Percentiles rank a stretch among this genome's conserved stretches.
Conservation (phyloP, 2,888 invertebrate species). For the Siphonodentalium dalli region DNA sequence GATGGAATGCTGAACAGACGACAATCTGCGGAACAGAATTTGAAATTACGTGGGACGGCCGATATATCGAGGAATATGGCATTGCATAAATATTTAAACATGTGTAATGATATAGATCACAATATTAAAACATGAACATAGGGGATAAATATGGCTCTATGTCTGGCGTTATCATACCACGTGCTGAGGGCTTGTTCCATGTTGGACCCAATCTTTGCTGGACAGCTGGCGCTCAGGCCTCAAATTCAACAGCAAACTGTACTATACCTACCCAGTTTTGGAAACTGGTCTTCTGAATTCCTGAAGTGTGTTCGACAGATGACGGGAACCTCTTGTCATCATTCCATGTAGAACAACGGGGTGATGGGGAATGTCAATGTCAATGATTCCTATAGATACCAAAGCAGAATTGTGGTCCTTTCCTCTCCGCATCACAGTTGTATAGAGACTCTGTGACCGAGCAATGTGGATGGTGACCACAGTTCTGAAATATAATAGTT, state of each 20-base stretch:
- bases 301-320: constrained; percentile 90
- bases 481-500: constrained; percentile 71
- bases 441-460: constrained; percentile 90
- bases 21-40: too few relatives aligned
- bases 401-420: constrained; percentile 80
- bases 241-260: neutral
- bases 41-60: too few relatives aligned
- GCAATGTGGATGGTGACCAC: constrained; percentile 92
- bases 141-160: too few relatives aligned
- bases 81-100: too few relatives aligned
- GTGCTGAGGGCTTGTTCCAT: too few relatives aligned
- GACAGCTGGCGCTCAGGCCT: too few relatives aligned
- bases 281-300: constrained; percentile 66
- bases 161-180: too few relatives aligned
- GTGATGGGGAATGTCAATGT: constrained; percentile 97
- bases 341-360: constrained; percentile 97
- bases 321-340: constrained; percentile 89
- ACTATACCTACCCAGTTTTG: constrained; percentile 46
- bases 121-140: too few relatives aligned
- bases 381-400: constrained; percentile 85
- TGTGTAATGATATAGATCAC: too few relatives aligned
- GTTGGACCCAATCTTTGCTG: too few relatives aligned
- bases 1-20: too few relatives aligned
- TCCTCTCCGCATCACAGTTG: constrained; percentile 78
- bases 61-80: too few relatives aligned